Evolutionary conservation across 2,113 vertebrate species (phyloP), one percentile per base, ranked within the genome.

Genomic region (Microcebus jonahi): DNA sequence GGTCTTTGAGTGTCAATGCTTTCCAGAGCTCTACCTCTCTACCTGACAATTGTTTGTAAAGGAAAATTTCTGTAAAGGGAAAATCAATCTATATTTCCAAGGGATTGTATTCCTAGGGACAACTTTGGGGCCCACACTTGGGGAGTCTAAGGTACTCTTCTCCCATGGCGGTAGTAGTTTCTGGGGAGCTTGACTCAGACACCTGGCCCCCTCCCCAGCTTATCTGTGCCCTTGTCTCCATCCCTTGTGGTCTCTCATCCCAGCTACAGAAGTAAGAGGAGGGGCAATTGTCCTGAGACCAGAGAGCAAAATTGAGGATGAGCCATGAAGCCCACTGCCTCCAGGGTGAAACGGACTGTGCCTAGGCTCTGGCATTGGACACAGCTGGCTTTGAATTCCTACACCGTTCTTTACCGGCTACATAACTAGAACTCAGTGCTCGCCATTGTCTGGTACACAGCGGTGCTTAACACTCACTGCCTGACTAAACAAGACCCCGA

Each of bases 221-320:
- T 76, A 48, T 48, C 75, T 86, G 39, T 82, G 71, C 34, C 63
- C 77, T 67, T 87, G 94, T 70, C 70, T 57, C 23, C 65, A 59
- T 27, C 42, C 18, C 25, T 61, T 13, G 6, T 36, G 80, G 39
- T 50, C 76, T 91, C 50, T 57, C 55, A 68, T 27, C 57, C 36
- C 34, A 87, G 57, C 76, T 79, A 0, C 53, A 73, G 34, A 95
- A 81, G 45, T 12, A 18, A 71, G 42, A 82, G 36, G 63, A 83
- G 27, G 31, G 23, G 61, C 71, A 70, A 75, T 31, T 73, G 73
- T 15, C 85, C 82, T 65, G 88, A 91, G 55, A 57, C 12, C 21
- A 70, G 55, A 75, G 57, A 50, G 67, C 57, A 73, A 39, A 90
- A 39, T 18, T 14, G 29, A 67, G 42, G 39, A 25, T n/a, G 53